Base-by-base conservation (phyloP, 2,113 vertebrate species). In the Sterna hirundo region DNA sequence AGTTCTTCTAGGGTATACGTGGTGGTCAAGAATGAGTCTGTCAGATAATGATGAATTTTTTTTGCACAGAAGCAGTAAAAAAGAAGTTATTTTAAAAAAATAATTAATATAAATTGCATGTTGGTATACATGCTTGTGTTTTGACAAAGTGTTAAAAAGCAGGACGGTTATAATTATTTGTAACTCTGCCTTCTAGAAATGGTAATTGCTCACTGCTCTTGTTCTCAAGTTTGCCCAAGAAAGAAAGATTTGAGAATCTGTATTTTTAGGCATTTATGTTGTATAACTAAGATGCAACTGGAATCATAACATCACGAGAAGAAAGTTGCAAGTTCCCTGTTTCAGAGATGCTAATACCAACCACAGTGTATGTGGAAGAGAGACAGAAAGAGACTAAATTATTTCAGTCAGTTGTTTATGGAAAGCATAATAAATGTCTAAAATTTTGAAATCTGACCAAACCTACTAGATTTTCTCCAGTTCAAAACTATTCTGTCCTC, bases 231-330 rank as follows among this genome's bases (percentile, higher is more conserved):
- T 82, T 89, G 55, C 57, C 42, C 1, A 14, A 61, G 86, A 75
- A 83, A 64, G 44, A 65, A 58, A 49, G 34, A 85, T 76, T 51
- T 55, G n/a, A 69, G 57, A 85, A 72, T 88, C 46, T 65, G 29
- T 88, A 75, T 62, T 93, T 95, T 93, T 83, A 93, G 88, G 12
- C 54, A 72, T 83, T 82, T 85, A 20, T 61, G 49, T 92, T 93
- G 65, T 93, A 21, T 96, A 90, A 74, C 75, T 92, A 85, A 92
- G 75, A 77, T 80, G 66, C 83, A 93, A 65, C 80, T 93, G 76
- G 82, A 97, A 88, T 68, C 29, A 15, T 75, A 94, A 84, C 61
- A 93, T 76, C 65, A 83, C 49, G 61, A 83, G 57, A 90, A 93
- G 78, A 85, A 93, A 91, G 29, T 85, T 64, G 91, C 38, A 92